Conservation (phyloP, 2,113 vertebrate genomes). For the Osmerus mordax region DNA sequence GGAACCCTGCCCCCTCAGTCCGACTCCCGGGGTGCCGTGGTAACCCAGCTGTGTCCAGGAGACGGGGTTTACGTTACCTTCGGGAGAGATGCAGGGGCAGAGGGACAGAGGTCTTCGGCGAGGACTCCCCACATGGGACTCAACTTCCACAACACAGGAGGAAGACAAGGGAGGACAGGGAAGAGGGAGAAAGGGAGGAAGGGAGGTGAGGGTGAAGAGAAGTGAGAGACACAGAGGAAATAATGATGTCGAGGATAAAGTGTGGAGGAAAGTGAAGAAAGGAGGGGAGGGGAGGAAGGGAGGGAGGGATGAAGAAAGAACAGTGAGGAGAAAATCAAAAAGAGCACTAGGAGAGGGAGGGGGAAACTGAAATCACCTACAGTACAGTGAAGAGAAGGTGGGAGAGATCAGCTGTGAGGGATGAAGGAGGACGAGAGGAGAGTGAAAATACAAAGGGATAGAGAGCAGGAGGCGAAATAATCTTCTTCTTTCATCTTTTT, state of each 20-base stretch:
- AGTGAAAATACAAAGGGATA: slow-evolving; percentile 36
- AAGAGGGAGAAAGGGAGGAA: slow-evolving; percentile 47
- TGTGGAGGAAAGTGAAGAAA: slow-evolving; percentile 30
- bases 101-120: slow-evolving; percentile 98
- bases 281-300: slow-evolving; percentile 10
- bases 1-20: slow-evolving; percentile 42
- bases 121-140: slow-evolving; percentile 93
- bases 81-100: slow-evolving; percentile 98
- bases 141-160: slow-evolving; percentile 83
- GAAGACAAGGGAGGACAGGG: slow-evolving; percentile 47
- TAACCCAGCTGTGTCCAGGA: slow-evolving; percentile 70
- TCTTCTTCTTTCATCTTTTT: slow-evolving; percentile 35
- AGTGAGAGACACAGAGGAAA: slow-evolving; percentile 47
- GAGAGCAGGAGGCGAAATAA: slow-evolving; percentile 29
- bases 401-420: slow-evolving; percentile 48
- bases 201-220: slow-evolving; percentile 38
- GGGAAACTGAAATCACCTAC: slow-evolving; percentile 64
- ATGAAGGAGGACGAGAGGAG: slow-evolving; percentile 28
- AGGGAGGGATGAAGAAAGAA: slow-evolving; percentile 42
- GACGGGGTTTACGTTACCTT: slow-evolving; percentile 91
- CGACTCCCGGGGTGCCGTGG: slow-evolving; percentile 58
- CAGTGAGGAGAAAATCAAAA: slow-evolving; percentile 61
- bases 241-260: slow-evolving; percentile 64
- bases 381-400: slow-evolving; percentile 44
- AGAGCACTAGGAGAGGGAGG: slow-evolving; percentile 41